Conservation (phyloP, 2,797 vertebrate species). For the Smutsia temminckii region DNA sequence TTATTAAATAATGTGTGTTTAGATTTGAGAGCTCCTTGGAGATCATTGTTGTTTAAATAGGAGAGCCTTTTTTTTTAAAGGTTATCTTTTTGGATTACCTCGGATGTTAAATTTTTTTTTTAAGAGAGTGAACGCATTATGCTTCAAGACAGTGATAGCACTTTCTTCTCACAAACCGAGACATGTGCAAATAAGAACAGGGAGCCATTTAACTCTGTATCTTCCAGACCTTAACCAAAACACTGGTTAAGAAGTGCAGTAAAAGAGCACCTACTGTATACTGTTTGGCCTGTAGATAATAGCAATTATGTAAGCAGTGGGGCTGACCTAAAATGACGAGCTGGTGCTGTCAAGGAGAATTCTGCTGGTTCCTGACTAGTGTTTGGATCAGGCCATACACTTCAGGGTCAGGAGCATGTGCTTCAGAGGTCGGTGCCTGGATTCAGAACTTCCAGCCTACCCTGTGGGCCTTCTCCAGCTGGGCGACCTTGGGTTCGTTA, state of each 20-base stretch:
- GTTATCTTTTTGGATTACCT: not conserved
- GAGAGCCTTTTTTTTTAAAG: not conserved
- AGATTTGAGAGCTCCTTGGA: constrained; percentile 3
- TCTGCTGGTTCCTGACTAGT: not conserved
- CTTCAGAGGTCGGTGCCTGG: not conserved
- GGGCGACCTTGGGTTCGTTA: not conserved
- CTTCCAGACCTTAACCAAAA: not conserved
- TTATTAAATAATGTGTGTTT: constrained; percentile 18
- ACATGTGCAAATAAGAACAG: not conserved
- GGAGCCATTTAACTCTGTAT: not conserved
- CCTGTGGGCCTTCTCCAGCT: not conserved
- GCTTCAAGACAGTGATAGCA: not conserved
- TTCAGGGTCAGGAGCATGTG: not conserved
- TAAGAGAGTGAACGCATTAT: not conserved
- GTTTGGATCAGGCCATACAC: not conserved
- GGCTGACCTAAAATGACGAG: not conserved
- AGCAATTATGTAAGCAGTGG: too few relatives aligned
- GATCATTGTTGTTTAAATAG: constrained; percentile 33
- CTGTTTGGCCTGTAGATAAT: not conserved
- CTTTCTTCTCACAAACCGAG: not conserved
- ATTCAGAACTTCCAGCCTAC: not conserved
- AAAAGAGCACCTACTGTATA: not conserved
- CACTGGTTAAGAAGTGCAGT: not conserved
- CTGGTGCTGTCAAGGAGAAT: not conserved
- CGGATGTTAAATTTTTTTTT: constrained; percentile 10